These are phyloP conservation scores for Poecilia gillii DNA, from an alignment of 2,797 vertebrate species.

Conservation along the genomic window DNA sequence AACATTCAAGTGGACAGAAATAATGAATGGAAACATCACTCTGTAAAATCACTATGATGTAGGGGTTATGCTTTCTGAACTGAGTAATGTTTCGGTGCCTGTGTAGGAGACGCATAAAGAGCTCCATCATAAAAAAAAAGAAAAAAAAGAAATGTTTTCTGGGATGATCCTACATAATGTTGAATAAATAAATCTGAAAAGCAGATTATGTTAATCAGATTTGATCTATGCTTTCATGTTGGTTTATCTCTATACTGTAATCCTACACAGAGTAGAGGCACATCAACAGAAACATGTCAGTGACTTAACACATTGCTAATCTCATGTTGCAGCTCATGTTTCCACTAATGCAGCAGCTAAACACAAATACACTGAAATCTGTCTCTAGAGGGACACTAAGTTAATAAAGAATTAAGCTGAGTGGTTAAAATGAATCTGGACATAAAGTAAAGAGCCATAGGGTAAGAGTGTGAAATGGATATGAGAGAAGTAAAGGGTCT, in stretches of 20 bases:
- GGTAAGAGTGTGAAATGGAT: conserved; percentile 29
- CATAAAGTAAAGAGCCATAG: conserved; percentile 34
- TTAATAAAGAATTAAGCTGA: conserved; percentile 22
- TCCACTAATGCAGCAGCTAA: conserved; percentile 9
- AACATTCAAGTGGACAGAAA: neutral
- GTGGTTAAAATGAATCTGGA: conserved; percentile 38
- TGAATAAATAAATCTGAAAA: conserved; percentile 43
- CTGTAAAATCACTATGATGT: neutral
- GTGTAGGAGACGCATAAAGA: neutral
- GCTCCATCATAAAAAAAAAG: neutral
- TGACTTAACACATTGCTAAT: conserved; percentile 52
- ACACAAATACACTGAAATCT: neutral
- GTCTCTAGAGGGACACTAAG: conserved; percentile 12
- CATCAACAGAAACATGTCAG: conserved; percentile 14
- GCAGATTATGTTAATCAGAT: conserved; percentile 55
- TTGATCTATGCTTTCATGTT: conserved; percentile 44
- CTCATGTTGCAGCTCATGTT: conserved; percentile 39
- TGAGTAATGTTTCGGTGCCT: neutral
- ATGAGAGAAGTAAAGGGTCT: conserved; percentile 43
- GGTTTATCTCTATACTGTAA: conserved; percentile 48
- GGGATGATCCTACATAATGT: conserved; percentile 36
- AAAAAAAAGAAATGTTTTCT: conserved; percentile 4
- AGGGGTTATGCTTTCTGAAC: neutral
- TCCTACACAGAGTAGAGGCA: conserved; percentile 36
- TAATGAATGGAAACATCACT: neutral